Evolutionary conservation across 2,797 vertebrate species (phyloP), one percentile per base, ranked within the genome.

Genomic region (Sparidentex hasta): DNA sequence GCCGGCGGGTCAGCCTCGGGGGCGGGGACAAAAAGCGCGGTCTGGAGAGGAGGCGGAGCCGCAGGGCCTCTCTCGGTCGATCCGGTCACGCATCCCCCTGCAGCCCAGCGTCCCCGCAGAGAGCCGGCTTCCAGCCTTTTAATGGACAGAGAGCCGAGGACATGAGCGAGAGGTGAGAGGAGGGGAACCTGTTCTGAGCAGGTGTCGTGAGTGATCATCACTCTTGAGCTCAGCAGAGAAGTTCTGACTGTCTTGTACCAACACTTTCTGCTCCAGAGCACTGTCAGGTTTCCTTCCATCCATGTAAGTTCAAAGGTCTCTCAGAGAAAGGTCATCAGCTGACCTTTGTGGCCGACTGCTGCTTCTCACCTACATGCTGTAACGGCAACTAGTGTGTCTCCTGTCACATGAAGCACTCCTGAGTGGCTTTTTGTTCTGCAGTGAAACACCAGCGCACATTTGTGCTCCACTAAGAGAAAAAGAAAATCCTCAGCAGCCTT

Each of bases 1-100:
- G 96, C 3, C 90, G 97, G 7, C 92, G 97, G 11, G 88, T 96
- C 84, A 98, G 97, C 21, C 83, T 97, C 0, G 95, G 95, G 0
- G 95, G 95, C 0, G 79, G 86, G 2, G 92, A 91, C 0, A 97
- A 97, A 74, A 94, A 84, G 33, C 83, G 87, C 1, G 96, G 97
- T 11, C 88, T 97, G 48, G 96, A 98, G 88, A 97, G 98, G 63
- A 95, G 97, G 21, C 94, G 97, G 73, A 99, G 98, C 86, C 96
- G 96, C 71, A 94, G 98, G 65, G 97, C 98, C 76, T 98, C 97
- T 0, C 93, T 96, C 0, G 97, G 96, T 25, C 96, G 67, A 38
- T 95, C 96, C 0, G 95, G 95, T 3, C 95, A 96, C 0, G 91
- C 94, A 6, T 97, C 97, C 3, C 96, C 96, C 0, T 95, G 96